Conservation (phyloP, 2,113 vertebrate species). For the Ploceus nigricollis region DNA sequence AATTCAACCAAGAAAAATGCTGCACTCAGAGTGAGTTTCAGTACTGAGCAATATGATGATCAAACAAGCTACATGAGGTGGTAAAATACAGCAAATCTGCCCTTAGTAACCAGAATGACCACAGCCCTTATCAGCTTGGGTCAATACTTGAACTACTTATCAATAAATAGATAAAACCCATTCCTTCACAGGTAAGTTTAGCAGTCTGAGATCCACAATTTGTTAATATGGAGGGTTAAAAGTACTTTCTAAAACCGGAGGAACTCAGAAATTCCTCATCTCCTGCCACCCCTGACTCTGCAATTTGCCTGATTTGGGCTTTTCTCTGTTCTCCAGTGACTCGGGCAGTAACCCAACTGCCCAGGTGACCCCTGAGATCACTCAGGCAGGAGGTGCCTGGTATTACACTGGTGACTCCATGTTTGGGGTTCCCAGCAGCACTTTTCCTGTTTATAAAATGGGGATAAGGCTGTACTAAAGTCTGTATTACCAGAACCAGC, state of each 20-base stretch:
- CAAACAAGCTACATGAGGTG: neutral
- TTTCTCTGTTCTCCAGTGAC: neutral
- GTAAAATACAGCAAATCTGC: neutral
- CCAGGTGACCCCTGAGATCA: neutral
- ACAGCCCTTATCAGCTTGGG: neutral
- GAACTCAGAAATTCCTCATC: neutral
- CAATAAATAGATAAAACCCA: neutral
- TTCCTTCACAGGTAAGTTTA: neutral
- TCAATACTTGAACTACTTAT: neutral
- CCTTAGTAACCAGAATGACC: neutral
- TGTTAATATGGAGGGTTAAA: neutral
- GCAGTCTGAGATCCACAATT: neutral
- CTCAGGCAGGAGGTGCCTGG: neutral
- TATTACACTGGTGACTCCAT: fast-evolving
- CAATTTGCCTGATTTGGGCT: neutral
- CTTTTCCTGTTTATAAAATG: neutral
- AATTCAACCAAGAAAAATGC: neutral
- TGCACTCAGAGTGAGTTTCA: neutral
- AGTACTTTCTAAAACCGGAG: neutral
- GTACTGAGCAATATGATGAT: neutral
- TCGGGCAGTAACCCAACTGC: neutral
- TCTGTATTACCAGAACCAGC: neutral
- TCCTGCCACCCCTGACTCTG: neutral
- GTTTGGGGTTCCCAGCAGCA: neutral
- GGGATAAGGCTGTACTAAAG: neutral